Base-by-base conservation (phyloP, 2,113 vertebrate species). In the Bolborhynchus lineola region DNA sequence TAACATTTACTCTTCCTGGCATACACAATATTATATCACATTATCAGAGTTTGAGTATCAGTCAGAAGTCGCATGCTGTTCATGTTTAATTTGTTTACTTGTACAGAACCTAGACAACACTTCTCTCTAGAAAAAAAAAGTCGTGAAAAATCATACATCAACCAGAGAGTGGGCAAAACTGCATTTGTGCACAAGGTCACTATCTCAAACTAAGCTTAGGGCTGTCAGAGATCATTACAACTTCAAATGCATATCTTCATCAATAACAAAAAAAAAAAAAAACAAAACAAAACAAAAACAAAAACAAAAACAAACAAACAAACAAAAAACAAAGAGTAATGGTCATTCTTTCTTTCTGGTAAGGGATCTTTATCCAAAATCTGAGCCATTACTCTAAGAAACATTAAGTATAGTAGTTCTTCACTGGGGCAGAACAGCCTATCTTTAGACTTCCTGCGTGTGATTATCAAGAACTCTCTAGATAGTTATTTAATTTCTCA, bases 401-500 rank as follows among this genome's bases (percentile, higher is more conserved):
- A 82, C 60, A 67, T 39, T 67, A 68, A 86, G 41, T 64, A 67
- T 1, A 94, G 44, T 16, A 92, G 41, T 44, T n/a, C 60, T 65
- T 67, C 2, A 0, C 13, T 29, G 24, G 24, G 74, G 39, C 42
- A 64, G 31, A 91, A 53, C 5, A 18, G 47, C 25, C 28, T 28
- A 16, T 71, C 67, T 59, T 91, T 65, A 57, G 69, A 57, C 64
- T 70, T 28, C 25, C 31, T 35, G 13, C 67, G 24, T 91, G 50
- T 15, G 19, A 81, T 41, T 87, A 92, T 80, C 46, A 72, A 46
- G 59, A 89, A n/a, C 20, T 60, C 37, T 46, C 65, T 76, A 87
- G 84, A 69, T 47, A 76, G 78, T 81, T 72, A 80, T 14, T 82
- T 88, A 50, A 83, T 76, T 93, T 95, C 94, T 84, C 55, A 88